Percentiles rank a stretch among this genome's conserved stretches.
phyloP scores from a whole-genome alignment of 2,113 vertebrate species.

The Penelope pileata region DNA sequence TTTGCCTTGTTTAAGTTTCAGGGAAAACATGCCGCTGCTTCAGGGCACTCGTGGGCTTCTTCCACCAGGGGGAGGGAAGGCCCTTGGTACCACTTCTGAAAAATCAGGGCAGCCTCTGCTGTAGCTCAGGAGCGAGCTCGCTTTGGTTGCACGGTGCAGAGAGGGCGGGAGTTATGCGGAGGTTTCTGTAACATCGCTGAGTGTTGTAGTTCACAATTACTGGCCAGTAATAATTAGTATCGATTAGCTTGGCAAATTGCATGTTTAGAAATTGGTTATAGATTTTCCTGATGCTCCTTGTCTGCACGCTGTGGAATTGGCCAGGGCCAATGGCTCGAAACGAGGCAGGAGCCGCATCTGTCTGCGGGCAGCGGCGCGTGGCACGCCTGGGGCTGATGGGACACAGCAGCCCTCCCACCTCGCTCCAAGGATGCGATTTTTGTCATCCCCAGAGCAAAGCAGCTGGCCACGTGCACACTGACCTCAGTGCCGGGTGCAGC shows the following conservation, averaged over 20 bases:
- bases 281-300: constrained; percentile 58
- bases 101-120: not conserved
- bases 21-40: not conserved
- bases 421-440: not conserved
- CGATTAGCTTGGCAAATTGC: constrained; percentile 61
- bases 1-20: not conserved
- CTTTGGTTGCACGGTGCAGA: accelerated
- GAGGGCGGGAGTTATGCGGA: not conserved
- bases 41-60: not conserved
- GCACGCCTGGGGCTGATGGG: not conserved
- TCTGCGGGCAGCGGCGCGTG: not conserved
- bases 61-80: not conserved
- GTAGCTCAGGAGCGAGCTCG: not conserved
- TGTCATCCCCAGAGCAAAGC: not conserved
- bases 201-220: constrained; percentile 61
- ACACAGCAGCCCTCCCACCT: not conserved
- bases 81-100: not conserved
- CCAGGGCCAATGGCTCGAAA: constrained; percentile 45
- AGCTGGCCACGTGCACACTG: not conserved
- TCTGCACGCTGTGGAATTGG: constrained; percentile 15
- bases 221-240: constrained; percentile 65
- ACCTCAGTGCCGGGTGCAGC: not conserved
- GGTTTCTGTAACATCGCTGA: constrained; percentile 37
- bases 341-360: not conserved
- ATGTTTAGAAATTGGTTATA: constrained; percentile 69